Base-by-base conservation (phyloP, 1,140 invertebrate species). In the Meloidogyne hapla region DNA sequence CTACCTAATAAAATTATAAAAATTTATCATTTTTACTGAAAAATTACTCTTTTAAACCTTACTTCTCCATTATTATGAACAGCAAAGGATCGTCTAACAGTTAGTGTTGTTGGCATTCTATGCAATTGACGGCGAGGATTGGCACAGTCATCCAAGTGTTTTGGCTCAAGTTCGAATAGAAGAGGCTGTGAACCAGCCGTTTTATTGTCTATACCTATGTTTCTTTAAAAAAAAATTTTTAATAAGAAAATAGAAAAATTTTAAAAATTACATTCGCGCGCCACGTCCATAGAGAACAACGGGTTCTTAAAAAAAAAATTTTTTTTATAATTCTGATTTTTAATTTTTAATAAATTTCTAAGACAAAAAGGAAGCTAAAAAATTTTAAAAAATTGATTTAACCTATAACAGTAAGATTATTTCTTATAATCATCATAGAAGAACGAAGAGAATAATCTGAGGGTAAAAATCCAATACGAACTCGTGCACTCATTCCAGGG, bases 201-300 rank as follows among this genome's bases (percentile, higher is more conserved):
- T 1, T 93, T 91, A 87, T 94, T 94, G n/a, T 92, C 94, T 84
- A 98, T 92, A 83, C 93, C 92, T 86, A 98, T 92, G 87, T 93
- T 91, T 12, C 71, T 73, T 28, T 61, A 40, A 42, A 25, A 67
- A 9, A 45, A 18, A 40, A 8, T 9, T 33, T 28, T 15, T 13
- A 25, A 45, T 9, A 38, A 68, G 13, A 68, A 42, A 23, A 15
- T 1, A 62, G 63, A 63, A 18, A 63, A 45, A 23, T 2, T 9
- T 25, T 13, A 13, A 26, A 65, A 65, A 65, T 8, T 12, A 73
- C 71, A 94, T 93, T 79, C 91, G 88, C 1, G 93, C 93, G 15
- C 94, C 94, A 81, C 92, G 90, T 0, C 94, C 94, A 66, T 91
- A 91, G 38, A 98, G 84, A 79, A 92, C 91, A 15, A 96, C 88